These are phyloP conservation scores for Pristionchus exspectatus DNA, from an alignment of 2,888 invertebrate species.

Conservation along the genomic window DNA sequence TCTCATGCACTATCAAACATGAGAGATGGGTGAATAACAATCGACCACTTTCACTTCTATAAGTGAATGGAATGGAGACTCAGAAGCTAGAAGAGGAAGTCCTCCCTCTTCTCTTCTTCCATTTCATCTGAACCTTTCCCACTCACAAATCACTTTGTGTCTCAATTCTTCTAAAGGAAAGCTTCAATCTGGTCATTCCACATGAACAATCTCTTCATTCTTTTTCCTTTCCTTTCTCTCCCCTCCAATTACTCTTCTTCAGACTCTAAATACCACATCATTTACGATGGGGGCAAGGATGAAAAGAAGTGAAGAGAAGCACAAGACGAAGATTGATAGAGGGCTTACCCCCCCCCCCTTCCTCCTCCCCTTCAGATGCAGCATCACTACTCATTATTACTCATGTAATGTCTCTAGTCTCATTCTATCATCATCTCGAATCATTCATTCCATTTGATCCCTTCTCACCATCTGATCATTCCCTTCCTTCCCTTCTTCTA, in stretches of 20 bases:
- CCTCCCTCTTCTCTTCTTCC: background rate
- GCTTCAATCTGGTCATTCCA: background rate
- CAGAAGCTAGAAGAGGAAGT: background rate
- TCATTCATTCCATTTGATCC: background rate
- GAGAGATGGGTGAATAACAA: background rate
- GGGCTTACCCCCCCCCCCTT: background rate
- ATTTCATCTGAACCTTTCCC: background rate
- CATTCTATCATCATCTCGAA: background rate
- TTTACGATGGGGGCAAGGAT: background rate
- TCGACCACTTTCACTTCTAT: background rate
- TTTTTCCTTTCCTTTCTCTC: background rate
- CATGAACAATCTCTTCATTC: background rate
- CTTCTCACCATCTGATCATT: background rate
- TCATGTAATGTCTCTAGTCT: background rate
- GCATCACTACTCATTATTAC: background rate
- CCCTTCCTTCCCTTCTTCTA: background rate
- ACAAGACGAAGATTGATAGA: background rate
- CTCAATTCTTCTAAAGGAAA: background rate
- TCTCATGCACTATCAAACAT: constrained; percentile 13
- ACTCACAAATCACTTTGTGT: background rate
- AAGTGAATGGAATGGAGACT: too few relatives aligned
- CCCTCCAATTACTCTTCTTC: constrained; percentile 26
- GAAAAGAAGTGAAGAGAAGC: background rate
- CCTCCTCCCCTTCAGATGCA: background rate
- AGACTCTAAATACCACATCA: background rate